Conservation (phyloP, 2,113 vertebrate genomes). For the Penelope pileata region DNA sequence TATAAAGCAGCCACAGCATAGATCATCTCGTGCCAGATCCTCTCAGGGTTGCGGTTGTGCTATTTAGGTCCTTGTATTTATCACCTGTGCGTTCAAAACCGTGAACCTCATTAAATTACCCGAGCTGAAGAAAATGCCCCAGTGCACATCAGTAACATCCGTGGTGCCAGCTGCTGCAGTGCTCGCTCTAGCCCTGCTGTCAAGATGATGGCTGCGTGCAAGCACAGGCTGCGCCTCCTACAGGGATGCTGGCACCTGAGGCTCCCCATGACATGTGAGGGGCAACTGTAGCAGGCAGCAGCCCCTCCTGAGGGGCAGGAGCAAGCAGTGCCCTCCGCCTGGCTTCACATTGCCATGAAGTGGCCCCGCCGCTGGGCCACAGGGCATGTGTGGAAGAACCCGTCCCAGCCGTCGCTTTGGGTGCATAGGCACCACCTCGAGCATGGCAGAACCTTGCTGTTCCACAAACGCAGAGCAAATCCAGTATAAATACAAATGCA, state of each 20-base stretch:
- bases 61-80: not conserved
- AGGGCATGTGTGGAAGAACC: not conserved
- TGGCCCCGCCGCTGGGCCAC: not conserved
- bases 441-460: not conserved
- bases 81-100: not conserved
- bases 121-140: not conserved
- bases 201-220: not conserved
- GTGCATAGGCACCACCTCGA: not conserved
- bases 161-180: not conserved
- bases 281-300: not conserved
- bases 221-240: not conserved
- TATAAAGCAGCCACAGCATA: not conserved
- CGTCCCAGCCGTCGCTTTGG: not conserved
- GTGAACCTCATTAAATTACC: not conserved
- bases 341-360: not conserved
- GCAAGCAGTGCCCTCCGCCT: not conserved
- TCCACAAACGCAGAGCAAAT: not conserved
- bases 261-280: not conserved
- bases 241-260: fast-evolving
- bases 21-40: not conserved
- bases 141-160: not conserved
- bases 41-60: not conserved
- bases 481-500: not conserved
- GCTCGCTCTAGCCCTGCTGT: not conserved
- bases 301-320: not conserved